Percentiles rank a stretch among this genome's conserved stretches.
Evolutionary conservation across 1,140 invertebrate species (phyloP).

Genomic region (Caenorhabditis inopinata): DNA sequence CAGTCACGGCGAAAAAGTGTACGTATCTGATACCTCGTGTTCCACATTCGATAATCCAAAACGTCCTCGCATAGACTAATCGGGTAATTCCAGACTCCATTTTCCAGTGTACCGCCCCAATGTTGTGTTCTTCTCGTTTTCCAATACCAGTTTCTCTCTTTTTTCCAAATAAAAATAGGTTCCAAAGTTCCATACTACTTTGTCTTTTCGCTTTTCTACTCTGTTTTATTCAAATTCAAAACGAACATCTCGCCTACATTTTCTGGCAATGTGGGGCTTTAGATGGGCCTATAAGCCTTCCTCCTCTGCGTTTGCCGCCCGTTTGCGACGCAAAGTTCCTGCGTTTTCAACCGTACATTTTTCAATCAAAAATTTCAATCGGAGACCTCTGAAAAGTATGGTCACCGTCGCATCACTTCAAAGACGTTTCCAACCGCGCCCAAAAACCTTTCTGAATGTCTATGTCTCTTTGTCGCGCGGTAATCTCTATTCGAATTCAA

Average conservation of each 20-base stretch:
- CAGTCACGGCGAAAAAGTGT: neutral
- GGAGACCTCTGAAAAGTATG: neutral
- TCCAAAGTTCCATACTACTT: too few relatives aligned
- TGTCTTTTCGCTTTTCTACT: too few relatives aligned
- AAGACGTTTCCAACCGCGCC: neutral
- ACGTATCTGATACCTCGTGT: neutral
- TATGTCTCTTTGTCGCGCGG: neutral
- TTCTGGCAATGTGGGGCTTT: too few relatives aligned
- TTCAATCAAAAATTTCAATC: neutral
- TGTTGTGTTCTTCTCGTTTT: neutral
- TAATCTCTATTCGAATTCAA: neutral
- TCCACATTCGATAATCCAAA: constrained; percentile 23
- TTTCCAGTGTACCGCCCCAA: neutral
- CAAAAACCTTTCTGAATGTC: neutral
- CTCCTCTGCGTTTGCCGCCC: too few relatives aligned
- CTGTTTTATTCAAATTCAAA: too few relatives aligned
- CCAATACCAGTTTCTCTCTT: neutral
- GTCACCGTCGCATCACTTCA: neutral
- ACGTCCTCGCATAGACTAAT: constrained; percentile 15
- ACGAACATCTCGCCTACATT: too few relatives aligned
- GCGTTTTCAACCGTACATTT: neutral
- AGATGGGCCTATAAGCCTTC: too few relatives aligned
- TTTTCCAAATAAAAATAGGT: neutral
- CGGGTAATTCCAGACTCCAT: neutral
- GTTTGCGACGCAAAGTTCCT: too few relatives aligned